A percentile compares a stretch with the other conserved stretches of the same genome.
Evolutionary conservation across 2,888 invertebrate genomes (phyloP).

Genomic region (Drosophila rellima): DNA sequence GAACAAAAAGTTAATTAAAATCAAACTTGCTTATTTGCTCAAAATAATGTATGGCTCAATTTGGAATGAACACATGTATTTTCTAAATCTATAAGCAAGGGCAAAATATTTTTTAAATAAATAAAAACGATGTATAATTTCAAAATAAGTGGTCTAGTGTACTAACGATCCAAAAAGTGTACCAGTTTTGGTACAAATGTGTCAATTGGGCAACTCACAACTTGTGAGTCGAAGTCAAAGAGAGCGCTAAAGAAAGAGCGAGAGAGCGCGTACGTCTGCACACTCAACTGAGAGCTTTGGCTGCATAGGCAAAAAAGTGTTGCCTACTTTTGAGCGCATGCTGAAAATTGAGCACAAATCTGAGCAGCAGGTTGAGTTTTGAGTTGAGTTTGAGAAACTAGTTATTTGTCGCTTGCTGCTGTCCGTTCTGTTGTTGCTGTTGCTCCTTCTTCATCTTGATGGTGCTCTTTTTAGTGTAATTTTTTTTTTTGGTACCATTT

Average conservation of each 20-base stretch:
- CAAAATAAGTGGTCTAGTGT: neutral
- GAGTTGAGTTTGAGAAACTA: slow-evolving; percentile 22
- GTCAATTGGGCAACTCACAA: neutral
- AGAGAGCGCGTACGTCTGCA: slow-evolving; percentile 35
- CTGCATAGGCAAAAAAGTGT: slow-evolving; percentile 37
- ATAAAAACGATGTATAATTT: too few relatives aligned
- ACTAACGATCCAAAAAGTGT: neutral
- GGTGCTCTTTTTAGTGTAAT: neutral
- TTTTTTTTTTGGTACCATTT: slow-evolving; percentile 5
- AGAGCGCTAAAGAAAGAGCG: neutral
- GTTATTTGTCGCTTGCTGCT: slow-evolving; percentile 35
- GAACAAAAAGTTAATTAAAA: too few relatives aligned
- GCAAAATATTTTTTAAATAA: too few relatives aligned
- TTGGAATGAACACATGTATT: too few relatives aligned
- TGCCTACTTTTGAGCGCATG: slow-evolving; percentile 33
- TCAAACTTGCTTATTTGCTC: too few relatives aligned
- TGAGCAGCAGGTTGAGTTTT: slow-evolving; percentile 12
- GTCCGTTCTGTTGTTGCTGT: neutral
- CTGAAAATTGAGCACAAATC: slow-evolving; percentile 33
- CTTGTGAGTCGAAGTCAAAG: slow-evolving; percentile 3
- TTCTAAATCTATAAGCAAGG: too few relatives aligned
- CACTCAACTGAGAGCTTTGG: slow-evolving; percentile 35
- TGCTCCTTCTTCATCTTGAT: slow-evolving; percentile 2
- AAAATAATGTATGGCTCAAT: too few relatives aligned
- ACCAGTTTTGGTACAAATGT: neutral